Evolutionary conservation across 2,797 vertebrate genomes (phyloP).

Genomic region (Micropoecilia bifurca): DNA sequence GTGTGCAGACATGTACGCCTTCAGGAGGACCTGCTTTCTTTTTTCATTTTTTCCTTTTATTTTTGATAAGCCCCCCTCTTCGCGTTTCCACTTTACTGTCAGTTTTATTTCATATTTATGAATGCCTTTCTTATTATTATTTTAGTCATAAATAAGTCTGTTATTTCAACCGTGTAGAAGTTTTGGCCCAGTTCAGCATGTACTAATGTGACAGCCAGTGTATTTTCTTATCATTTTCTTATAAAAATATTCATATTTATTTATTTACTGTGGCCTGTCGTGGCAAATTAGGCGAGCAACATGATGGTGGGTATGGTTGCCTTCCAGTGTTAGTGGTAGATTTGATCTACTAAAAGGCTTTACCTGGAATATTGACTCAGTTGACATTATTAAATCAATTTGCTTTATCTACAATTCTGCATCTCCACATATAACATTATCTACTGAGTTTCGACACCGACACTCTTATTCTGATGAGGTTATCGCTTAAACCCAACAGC

Average conservation of each 20-base stretch:
- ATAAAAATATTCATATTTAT: conserved; percentile 41
- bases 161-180: conserved; percentile 15
- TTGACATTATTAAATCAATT: not conserved
- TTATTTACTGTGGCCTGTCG: not conserved
- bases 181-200: conserved; percentile 47
- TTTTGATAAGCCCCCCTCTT: not conserved
- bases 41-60: not conserved
- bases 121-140: not conserved
- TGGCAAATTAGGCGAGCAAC: conserved; percentile 1
- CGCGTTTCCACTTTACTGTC: not conserved
- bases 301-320: not conserved
- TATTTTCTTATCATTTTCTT: conserved; percentile 37
- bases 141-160: conserved; percentile 3
- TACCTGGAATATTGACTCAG: not conserved
- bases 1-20: conserved; percentile 21
- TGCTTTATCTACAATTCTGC: not conserved
- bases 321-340: not conserved
- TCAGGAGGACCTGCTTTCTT: conserved; percentile 20
- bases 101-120: conserved; percentile 5
- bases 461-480: not conserved
- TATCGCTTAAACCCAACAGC: not conserved
- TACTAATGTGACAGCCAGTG: conserved; percentile 38
- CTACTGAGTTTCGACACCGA: not conserved
- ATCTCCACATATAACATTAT: not conserved
- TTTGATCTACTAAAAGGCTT: not conserved